Percentiles rank a stretch among this genome's conserved stretches.
Conservation (phyloP, 1,140 invertebrate species). For the Trigoniulus corallinus region DNA sequence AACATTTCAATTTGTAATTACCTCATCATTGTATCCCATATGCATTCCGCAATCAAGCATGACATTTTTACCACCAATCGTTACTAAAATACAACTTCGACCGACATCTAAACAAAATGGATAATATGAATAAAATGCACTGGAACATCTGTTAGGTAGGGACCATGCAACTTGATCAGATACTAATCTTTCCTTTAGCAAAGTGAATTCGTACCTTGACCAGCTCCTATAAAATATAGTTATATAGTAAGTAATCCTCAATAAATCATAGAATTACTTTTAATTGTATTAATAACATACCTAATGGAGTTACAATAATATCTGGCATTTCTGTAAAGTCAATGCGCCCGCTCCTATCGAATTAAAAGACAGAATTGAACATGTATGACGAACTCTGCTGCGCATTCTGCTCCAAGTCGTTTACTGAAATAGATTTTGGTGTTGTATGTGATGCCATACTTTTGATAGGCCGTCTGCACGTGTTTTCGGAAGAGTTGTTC, state of each 20-base stretch:
- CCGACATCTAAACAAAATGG: constrained; percentile 72
- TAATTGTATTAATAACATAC: constrained; percentile 16
- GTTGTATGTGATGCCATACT: too few species aligned
- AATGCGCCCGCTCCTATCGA: too few species aligned
- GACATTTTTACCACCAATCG: constrained; percentile 95
- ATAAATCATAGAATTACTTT: constrained; percentile 3
- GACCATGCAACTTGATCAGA: background rate
- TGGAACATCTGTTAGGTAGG: background rate
- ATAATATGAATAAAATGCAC: background rate
- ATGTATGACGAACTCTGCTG: too few species aligned
- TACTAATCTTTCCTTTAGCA: constrained; percentile 1
- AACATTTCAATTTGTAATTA: constrained; percentile 22
- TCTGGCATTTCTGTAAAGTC: too few species aligned
- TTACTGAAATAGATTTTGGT: too few species aligned
- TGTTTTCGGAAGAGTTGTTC: too few species aligned
- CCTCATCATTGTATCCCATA: constrained; percentile 97
- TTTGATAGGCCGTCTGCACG: too few species aligned
- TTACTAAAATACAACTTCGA: constrained; percentile 87
- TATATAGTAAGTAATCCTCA: constrained; percentile 5
- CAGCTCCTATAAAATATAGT: constrained; percentile 41
- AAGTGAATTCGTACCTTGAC: constrained; percentile 25
- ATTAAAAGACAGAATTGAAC: too few species aligned
- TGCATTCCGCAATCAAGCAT: constrained; percentile 99
- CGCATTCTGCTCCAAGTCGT: too few species aligned
- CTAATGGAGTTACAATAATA: constrained; percentile 76